phyloP scores from a whole-genome alignment of 2,113 vertebrate genomes.

The Limnothrissa miodon region DNA sequence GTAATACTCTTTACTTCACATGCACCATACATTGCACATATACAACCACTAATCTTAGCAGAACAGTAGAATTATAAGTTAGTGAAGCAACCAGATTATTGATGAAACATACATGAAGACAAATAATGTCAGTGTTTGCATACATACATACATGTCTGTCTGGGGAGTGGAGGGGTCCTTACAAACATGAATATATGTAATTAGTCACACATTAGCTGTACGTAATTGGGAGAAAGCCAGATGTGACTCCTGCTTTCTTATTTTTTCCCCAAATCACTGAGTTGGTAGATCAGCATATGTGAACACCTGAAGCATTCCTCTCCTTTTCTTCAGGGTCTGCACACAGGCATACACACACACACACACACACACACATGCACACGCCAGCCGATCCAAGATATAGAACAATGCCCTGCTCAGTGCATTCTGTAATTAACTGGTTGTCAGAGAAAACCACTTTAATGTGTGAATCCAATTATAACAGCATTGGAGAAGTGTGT shows the following conservation, averaged over 20 bases:
- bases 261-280: background rate
- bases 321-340: background rate
- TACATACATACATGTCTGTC: no score
- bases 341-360: conserved; percentile 6
- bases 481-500: conserved; percentile 21
- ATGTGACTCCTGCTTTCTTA: background rate
- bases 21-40: background rate
- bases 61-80: background rate
- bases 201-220: background rate
- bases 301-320: background rate
- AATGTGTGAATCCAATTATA: background rate
- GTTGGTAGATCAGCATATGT: background rate
- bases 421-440: conserved; percentile 49
- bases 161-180: no score
- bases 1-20: background rate
- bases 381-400: background rate
- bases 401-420: background rate
- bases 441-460: conserved; percentile 21
- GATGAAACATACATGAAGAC: no score
- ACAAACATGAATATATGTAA: background rate
- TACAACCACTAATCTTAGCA: background rate
- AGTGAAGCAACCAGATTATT: no score
- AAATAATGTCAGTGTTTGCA: no score
- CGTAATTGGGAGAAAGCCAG: background rate
- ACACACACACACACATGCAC: conserved; percentile 3